Evolutionary conservation across 2,113 vertebrate species (phyloP).

Genomic region (Patagioenas fasciata): DNA sequence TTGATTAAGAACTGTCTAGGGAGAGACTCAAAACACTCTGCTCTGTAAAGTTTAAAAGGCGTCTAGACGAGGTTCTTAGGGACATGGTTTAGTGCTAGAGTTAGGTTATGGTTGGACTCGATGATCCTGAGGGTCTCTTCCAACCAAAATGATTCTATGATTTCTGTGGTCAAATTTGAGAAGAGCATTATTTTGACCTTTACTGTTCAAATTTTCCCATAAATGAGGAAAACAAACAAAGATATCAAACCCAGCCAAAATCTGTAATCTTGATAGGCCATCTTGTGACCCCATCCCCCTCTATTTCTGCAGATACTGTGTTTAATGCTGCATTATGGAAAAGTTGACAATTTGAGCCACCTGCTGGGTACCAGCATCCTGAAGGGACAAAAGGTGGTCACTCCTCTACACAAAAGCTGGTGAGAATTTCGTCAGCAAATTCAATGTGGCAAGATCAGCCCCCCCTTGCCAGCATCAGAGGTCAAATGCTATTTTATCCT

Average conservation of each 20-base stretch:
- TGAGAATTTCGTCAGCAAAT: neutral
- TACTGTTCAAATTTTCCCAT: neutral
- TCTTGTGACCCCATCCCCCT: slow-evolving; percentile 15
- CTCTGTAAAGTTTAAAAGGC: neutral
- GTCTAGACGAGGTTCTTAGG: too few relatives aligned
- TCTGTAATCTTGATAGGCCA: slow-evolving; percentile 31
- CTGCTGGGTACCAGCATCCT: slow-evolving; percentile 41
- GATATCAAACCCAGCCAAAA: slow-evolving; percentile 5
- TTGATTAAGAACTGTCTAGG: neutral
- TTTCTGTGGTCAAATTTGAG: neutral
- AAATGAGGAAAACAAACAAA: slow-evolving; percentile 23
- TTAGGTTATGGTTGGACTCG: too few relatives aligned
- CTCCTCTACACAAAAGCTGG: neutral
- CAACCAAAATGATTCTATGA: neutral
- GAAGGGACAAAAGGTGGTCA: slow-evolving; percentile 22
- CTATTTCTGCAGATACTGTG: neutral
- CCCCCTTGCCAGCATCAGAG: neutral
- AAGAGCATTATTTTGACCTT: slow-evolving; percentile 7
- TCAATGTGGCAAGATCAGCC: neutral
- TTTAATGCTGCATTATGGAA: slow-evolving; percentile 38
- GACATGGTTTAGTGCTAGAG: too few relatives aligned
- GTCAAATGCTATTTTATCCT: slow-evolving; percentile 1
- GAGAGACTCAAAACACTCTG: neutral
- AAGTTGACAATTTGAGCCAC: slow-evolving; percentile 43
- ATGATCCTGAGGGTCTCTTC: too few relatives aligned